Percentiles rank a stretch among this genome's conserved stretches.
Conservation (phyloP, 2,888 invertebrate genomes). For the Hecatera dysodea region DNA sequence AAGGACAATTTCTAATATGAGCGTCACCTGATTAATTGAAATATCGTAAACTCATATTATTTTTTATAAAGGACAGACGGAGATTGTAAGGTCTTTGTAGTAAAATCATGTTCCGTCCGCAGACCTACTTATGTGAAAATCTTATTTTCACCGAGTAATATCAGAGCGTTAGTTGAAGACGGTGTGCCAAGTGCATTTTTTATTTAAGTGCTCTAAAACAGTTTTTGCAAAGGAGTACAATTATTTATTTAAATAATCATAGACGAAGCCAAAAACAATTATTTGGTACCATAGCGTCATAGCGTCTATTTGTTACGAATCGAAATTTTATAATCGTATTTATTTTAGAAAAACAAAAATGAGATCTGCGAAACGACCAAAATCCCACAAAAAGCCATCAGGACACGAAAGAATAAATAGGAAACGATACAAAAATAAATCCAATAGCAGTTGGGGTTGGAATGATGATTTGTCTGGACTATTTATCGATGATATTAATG, state of each 20-base stretch:
- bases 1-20: too few species aligned
- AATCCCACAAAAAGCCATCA: constrained; percentile 27
- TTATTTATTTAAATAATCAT: too few species aligned
- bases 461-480: constrained; percentile 34
- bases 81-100: too few species aligned
- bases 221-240: background rate
- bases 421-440: constrained; percentile 50
- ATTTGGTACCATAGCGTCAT: too few species aligned
- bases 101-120: too few species aligned
- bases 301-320: constrained; percentile 14
- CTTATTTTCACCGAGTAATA: too few species aligned
- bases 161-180: too few species aligned
- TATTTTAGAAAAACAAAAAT: constrained; percentile 38
- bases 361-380: constrained; percentile 33
- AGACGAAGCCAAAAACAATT: too few species aligned
- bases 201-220: background rate
- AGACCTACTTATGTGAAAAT: too few species aligned
- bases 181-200: background rate
- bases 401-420: constrained; percentile 13
- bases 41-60: too few species aligned
- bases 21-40: too few species aligned
- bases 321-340: constrained; percentile 40
- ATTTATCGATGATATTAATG: constrained; percentile 70
- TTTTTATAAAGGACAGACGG: too few species aligned
- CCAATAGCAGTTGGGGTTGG: constrained; percentile 38